These are phyloP conservation scores for Drosophila suzukii DNA, from an alignment of 1,140 invertebrate genomes.

Conservation along the genomic window DNA sequence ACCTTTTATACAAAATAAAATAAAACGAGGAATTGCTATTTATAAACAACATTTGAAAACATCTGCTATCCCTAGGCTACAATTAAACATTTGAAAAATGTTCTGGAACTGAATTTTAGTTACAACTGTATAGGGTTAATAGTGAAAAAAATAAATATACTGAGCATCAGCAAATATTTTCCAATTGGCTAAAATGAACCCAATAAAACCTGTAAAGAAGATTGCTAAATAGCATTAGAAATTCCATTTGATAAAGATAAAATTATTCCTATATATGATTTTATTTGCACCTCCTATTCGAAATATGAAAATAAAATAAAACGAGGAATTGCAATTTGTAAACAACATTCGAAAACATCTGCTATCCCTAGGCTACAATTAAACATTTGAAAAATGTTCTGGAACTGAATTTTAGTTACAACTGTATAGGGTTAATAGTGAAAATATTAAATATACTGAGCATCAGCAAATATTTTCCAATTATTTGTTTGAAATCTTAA, in stretches of 20 bases:
- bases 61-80: neutral
- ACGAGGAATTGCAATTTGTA: neutral
- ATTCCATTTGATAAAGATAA: too few relatives aligned
- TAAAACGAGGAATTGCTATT: slow-evolving; percentile 1
- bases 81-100: neutral
- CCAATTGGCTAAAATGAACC: too few relatives aligned
- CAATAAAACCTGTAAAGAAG: too few relatives aligned
- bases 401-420: too few relatives aligned
- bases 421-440: neutral
- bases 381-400: neutral
- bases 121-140: neutral
- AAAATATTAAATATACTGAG: too few relatives aligned
- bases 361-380: neutral
- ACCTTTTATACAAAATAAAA: neutral
- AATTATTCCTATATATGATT: too few relatives aligned
- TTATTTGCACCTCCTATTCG: neutral
- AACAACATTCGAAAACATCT: neutral
- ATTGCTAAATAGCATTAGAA: too few relatives aligned
- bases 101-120: too few relatives aligned
- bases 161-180: too few relatives aligned
- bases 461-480: too few relatives aligned
- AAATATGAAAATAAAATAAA: slow-evolving; percentile 2
- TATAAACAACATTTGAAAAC: neutral
- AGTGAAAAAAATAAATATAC: too few relatives aligned
- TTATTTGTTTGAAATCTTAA: too few relatives aligned